Base-by-base conservation (phyloP, 2,797 vertebrate species). In the Sebastes minor region DNA sequence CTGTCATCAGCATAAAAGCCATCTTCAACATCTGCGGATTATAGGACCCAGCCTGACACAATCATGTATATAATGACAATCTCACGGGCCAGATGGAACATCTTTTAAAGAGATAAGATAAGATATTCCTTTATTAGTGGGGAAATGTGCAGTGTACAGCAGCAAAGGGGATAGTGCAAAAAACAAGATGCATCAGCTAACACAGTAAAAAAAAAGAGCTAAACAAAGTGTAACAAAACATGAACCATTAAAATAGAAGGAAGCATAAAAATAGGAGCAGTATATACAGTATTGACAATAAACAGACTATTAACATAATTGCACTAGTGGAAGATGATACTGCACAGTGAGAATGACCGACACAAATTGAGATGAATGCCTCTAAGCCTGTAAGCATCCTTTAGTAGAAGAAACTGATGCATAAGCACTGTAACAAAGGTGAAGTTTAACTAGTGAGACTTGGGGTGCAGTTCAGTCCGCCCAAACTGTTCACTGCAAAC, bases 401-500 rank as follows among this genome's bases (percentile, higher is more conserved):
- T 6, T 3, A 53, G 7, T 27, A 22, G 14, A 16, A 52, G 42
- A 20, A 46, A 23, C 53, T 23, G 32, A 38, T 74, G 62, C 53
- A 76, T 2, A 18, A 25, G 6, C 25, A 23, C 16, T 30, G 7
- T 16, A n/a, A 60, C 18, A 65, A 65, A 68, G 77, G 23, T 56
- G 7, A 83, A 80, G 30, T 71, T 65, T 25, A 46, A 52, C 68
- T 25, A 71, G 59, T 59, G 67, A 57, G 80, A 88, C 62, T 80
- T 83, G 22, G 63, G 42, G 42, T 77, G 86, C 78, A 76, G 66
- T 78, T 86, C 38, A 77, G 79, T 86, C 88, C 83, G 80, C 88
- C 83, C 67, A 76, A 86, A 85, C 59, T 82, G 72, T 71, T 53
- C 80, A 66, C 16, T 32, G 86, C 82, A 90, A 93, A 93, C 93